Evolutionary conservation across 1,140 invertebrate species (phyloP).

Genomic region (Pseudomyrmex cubaensis): DNA sequence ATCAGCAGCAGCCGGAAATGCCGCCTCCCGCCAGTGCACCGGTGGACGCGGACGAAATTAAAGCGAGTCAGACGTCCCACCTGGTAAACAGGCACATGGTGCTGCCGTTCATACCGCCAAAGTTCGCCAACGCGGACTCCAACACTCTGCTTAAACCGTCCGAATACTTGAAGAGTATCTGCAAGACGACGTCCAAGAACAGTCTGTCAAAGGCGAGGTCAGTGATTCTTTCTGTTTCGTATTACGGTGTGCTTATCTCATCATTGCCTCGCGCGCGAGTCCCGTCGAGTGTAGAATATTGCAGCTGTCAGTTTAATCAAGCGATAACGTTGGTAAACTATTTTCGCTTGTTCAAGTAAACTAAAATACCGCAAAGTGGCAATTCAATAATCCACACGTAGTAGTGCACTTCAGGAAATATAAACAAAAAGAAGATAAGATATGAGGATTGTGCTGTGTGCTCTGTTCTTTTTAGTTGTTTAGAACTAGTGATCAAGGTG

Average conservation of each 20-base stretch:
- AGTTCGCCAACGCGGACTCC: conserved; percentile 91
- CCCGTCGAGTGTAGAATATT: neutral
- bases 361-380: neutral
- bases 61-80: conserved; percentile 83
- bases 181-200: conserved; percentile 83
- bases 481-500: neutral
- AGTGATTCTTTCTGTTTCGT: conserved; percentile 36
- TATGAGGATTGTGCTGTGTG: neutral
- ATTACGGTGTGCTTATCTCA: neutral
- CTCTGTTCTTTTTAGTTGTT: neutral
- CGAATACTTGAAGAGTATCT: conserved; percentile 94
- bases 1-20: conserved; percentile 77
- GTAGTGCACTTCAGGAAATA: neutral
- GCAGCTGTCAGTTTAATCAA: neutral
- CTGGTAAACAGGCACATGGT: conserved; percentile 93
- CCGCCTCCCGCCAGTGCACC: conserved; percentile 78
- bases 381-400: neutral
- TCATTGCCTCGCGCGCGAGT: neutral
- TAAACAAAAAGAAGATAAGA: neutral
- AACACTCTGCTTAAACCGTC: conserved; percentile 95
- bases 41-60: conserved; percentile 80
- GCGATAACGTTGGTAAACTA: neutral
- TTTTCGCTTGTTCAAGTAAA: neutral
- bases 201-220: conserved; percentile 83
- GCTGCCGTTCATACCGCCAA: conserved; percentile 94